These are phyloP conservation scores for Cinclus cinclus DNA, from an alignment of 2,113 vertebrate species.

Conservation along the genomic window DNA sequence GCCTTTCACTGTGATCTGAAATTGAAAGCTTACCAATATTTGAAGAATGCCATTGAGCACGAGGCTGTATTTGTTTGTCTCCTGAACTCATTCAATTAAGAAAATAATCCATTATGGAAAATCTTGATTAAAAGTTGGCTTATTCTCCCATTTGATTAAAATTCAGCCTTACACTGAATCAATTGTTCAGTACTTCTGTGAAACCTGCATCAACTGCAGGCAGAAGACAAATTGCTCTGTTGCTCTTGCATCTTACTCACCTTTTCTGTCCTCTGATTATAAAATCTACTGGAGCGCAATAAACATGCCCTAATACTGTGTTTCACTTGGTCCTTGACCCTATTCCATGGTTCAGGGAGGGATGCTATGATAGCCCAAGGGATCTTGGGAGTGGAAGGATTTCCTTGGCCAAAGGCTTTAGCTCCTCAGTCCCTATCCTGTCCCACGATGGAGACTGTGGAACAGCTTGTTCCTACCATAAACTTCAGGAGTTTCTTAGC, in stretches of 20 bases:
- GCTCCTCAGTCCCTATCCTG: not conserved
- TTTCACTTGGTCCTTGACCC: not conserved
- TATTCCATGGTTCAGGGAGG: not conserved
- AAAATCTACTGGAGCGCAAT: not conserved
- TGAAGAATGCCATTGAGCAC: conserved; percentile 62
- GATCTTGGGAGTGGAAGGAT: not conserved
- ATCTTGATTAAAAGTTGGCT: conserved; percentile 74
- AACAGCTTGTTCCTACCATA: not conserved
- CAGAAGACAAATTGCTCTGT: conserved; percentile 59
- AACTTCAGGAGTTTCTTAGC: not conserved
- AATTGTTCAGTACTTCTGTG: conserved; percentile 65
- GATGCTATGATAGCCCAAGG: not conserved
- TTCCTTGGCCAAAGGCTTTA: not conserved
- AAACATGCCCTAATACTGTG: not conserved
- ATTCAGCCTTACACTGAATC: conserved; percentile 69
- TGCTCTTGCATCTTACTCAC: conserved; percentile 46
- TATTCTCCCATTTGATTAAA: conserved; percentile 72
- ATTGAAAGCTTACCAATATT: conserved; percentile 73
- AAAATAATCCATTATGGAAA: conserved; percentile 75
- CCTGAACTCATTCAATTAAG: conserved; percentile 68
- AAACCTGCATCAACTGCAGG: conserved; percentile 36
- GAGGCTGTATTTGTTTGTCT: conserved; percentile 62
- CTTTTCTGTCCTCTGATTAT: conserved; percentile 59
- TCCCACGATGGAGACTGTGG: not conserved
- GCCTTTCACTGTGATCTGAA: conserved; percentile 24